Base-by-base conservation (phyloP, 2,888 invertebrate species). In the Trichopoda pennipes region DNA sequence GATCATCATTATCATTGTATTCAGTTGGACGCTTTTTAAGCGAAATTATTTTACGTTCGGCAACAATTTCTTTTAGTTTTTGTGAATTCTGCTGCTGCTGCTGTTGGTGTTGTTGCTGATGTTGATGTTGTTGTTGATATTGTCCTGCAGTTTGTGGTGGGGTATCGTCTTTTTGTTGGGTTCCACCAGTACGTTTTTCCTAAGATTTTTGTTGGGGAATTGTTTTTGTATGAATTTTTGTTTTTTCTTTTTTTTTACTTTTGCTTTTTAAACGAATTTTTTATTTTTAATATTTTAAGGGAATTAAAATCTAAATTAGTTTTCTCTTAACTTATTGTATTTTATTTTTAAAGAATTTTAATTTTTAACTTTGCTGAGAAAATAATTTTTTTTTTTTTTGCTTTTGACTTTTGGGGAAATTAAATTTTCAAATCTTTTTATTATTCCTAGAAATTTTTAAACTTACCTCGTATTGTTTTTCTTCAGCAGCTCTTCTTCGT, bases 401-500 rank as follows among this genome's bases (percentile, higher is more conserved):
- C 19, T 35, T 1, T 8, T 38, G 3, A 12, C 38, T 38, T 12
- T 38, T 12, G 38, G 12, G 38, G 38, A 38, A 38, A 28, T 28
- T n/a, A n/a, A n/a, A n/a, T n/a, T n/a, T n/a, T 28, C 28, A 28
- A 28, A 49, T 14, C 16, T 44, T 44, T 19, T 17, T 1, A 2
- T 47, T 47, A 47, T 6, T 47, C 16, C 17, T 47, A 49, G 10
- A 19, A 28, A 55, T 28, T 28, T 38, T 61, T n/a, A 51, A 3
- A 86, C 88, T 88, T 76, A 91, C 91, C 88, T 90, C 91, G 51
- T 89, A 88, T 44, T 86, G 86, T 82, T 91, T 91, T 84, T 90
- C 90, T 87, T 91, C 90, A 17, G 91, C 91, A 8, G 91, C 92
- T 75, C 90, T 87, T 78, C 91, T 89, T 32, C 92, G 89, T 85